A percentile compares a stretch with the other conserved stretches of the same genome.
Evolutionary conservation across 2,797 vertebrate genomes (phyloP).

Genomic region (Rhyacichthys aspro): DNA sequence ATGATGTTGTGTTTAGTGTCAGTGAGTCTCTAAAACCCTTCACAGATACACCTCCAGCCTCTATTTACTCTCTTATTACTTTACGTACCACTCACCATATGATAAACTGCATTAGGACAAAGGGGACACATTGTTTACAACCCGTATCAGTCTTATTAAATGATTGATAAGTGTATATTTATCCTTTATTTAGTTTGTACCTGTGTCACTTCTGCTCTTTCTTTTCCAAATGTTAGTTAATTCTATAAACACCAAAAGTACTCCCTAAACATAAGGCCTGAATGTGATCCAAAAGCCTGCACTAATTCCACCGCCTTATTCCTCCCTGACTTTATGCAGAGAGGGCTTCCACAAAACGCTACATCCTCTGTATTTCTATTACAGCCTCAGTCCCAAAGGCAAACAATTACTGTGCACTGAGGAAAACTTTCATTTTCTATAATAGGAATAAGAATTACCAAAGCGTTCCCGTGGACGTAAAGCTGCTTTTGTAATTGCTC

Average conservation of each 20-base stretch:
- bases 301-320: slow-evolving; percentile 7
- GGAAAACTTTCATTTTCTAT: slow-evolving; percentile 8
- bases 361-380: slow-evolving; percentile 6
- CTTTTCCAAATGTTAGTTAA: background rate
- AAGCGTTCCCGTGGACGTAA: background rate
- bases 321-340: background rate
- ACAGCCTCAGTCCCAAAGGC: background rate
- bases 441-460: background rate
- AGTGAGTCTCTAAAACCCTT: no score
- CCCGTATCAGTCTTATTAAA: no score
- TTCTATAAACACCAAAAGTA: background rate
- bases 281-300: background rate
- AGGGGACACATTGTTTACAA: no score
- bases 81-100: no score
- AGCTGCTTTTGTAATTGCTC: slow-evolving; percentile 13
- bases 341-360: slow-evolving; percentile 2
- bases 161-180: background rate
- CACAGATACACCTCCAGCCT: no score
- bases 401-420: background rate
- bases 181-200: background rate
- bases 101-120: no score
- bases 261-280: background rate
- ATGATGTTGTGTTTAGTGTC: no score
- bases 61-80: no score
- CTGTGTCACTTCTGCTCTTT: background rate